Evolutionary conservation across 2,113 vertebrate species (phyloP), one percentile per base, ranked within the genome.

Genomic region (Urocynchramus pylzowi): DNA sequence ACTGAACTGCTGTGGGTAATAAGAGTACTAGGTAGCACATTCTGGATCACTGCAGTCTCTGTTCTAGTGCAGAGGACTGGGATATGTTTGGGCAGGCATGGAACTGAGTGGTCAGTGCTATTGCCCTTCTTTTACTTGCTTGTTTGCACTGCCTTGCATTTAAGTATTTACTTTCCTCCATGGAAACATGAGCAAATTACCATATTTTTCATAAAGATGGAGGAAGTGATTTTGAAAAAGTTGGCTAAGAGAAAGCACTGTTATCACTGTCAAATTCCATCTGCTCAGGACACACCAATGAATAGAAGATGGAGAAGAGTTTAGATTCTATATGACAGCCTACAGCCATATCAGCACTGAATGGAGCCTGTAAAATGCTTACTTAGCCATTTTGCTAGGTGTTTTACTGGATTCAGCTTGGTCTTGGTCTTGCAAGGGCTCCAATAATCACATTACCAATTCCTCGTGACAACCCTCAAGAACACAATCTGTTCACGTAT

Each of bases 251-350:
- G 74, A 80, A 94, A 76, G 61, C 44, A 33, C 44, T 79, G 74
- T 89, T 92, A 94, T 95, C 89, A 93, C 69, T 94, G 87, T 95
- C 77, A 84, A 93, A 96, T 96, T 89, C 89, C 91, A 96, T 91
- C 91, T 96, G 93, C 70, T 95, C 63, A 50, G 91, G 91, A 85
- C 74, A 83, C 53, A 83, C 49, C 78, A 84, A 69, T 69, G 89
- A 91, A 89, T 78, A 68, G 87, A 94, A 89, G 95, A 96, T 84
- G 57, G 84, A 97, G 89, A 76, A 89, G 84, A 90, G 33, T 84
- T 87, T 67, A 70, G 83, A 95, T 93, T 89, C 92, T 54, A 13
- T 77, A 69, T 94, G 90, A 89, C 91, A 94, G 87, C 84, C 71
- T 94, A 71, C 84, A 91, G 87, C 89, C 82, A 16, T 82, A 80